A percentile compares a stretch with the other conserved stretches of the same genome.
Conservation (phyloP, 2,888 invertebrate genomes). For the Adelognathus sp. region DNA sequence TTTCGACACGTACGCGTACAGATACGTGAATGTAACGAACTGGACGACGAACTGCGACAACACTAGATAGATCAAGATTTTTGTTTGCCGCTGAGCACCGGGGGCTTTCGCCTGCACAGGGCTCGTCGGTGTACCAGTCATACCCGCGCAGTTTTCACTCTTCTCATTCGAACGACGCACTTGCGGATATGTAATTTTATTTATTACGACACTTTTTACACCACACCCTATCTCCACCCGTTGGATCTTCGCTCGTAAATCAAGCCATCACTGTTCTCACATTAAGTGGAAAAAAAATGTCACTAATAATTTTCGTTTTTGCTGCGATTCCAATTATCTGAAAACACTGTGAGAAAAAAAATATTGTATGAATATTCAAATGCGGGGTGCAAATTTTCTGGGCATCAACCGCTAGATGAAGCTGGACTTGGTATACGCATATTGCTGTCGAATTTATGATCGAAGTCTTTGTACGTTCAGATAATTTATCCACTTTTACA, state of each 20-base stretch:
- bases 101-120: constrained; percentile 58
- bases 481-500: too few species aligned
- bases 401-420: too few species aligned
- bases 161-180: constrained; percentile 44
- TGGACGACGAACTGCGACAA: constrained; percentile 75
- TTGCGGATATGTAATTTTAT: constrained; percentile 6
- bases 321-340: neutral
- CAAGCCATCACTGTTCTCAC: too few species aligned
- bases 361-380: too few species aligned
- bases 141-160: constrained; percentile 47
- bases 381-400: too few species aligned
- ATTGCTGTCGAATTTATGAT: too few species aligned
- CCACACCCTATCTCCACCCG: neutral
- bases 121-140: constrained; percentile 52
- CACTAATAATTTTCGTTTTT: neutral
- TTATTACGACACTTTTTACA: constrained; percentile 2
- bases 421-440: too few species aligned
- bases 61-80: constrained; percentile 73
- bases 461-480: too few species aligned
- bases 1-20: constrained; percentile 73
- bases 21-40: constrained; percentile 74
- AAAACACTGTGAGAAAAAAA: too few species aligned
- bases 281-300: too few species aligned
- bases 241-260: too few species aligned
- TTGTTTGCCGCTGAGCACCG: constrained; percentile 64